Evolutionary conservation across 1,140 invertebrate genomes (phyloP), one percentile per base, ranked within the genome.

Genomic region (Bombus breviceps): DNA sequence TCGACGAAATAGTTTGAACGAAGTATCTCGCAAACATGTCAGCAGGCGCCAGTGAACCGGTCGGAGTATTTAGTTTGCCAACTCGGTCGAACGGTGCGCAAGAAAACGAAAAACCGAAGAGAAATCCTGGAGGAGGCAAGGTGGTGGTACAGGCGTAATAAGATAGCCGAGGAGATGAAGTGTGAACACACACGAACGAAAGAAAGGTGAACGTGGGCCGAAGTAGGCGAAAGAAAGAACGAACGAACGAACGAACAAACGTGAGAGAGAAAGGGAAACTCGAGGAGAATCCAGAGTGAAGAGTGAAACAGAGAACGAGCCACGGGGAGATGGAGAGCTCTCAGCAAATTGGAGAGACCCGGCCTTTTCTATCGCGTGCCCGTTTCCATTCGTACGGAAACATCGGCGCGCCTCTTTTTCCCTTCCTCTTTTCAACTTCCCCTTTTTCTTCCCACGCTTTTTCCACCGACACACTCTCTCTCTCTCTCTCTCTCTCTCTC

Each of bases 311-410:
- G 32, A 75, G 71, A 82, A 82, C 73, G 81, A 76, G 72, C 41
- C 59, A 28, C 43, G 32, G 32, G 68, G 47, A 71, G 81, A 66
- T 78, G 85, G 74, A 84, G 81, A 71, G 77, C 83, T 85, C 86
- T 87, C 86, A 85, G 83, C 86, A 87, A 87, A 85, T 87, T 87
- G 86, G 86, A 87, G 86, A 88, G 86, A 82, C 79, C 75, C 86
- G 73, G 75, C 66, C 85, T 83, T 78, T 80, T 85, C 82, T 87
- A 78, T 77, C 79, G 75, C 86, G 73, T 83, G 84, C 80, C 84
- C 79, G 84, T 85, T 85, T 85, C 84, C 84, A 81, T 85, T 85
- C 84, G 84, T 79, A 73, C 77, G 83, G 83, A 85, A 85, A 80
- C 83, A 85, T 85, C 83, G 83, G 76, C 25, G 83, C 77, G 53